A percentile compares a stretch with the other conserved stretches of the same genome.
These are phyloP conservation scores for Megaleporinus macrocephalus DNA, from an alignment of 2,113 vertebrate species.

Conservation along the genomic window DNA sequence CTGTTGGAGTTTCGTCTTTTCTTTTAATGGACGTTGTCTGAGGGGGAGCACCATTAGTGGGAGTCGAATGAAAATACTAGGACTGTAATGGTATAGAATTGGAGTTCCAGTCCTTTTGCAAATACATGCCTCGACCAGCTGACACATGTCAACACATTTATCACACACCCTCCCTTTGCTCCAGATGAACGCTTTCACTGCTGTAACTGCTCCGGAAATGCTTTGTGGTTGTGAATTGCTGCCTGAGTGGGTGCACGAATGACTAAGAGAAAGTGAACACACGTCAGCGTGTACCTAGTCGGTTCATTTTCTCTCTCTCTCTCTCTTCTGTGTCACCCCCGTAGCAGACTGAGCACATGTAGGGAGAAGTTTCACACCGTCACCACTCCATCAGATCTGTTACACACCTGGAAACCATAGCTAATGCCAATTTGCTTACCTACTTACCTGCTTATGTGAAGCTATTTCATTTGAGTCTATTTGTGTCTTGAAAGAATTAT, in stretches of 20 bases:
- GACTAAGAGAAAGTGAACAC: slow-evolving; percentile 29
- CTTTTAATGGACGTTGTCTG: slow-evolving; percentile 39
- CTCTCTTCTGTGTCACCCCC: background rate
- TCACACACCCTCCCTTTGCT: background rate
- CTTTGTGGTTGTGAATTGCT: slow-evolving; percentile 20
- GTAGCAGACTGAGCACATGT: slow-evolving; percentile 20
- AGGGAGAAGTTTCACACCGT: slow-evolving; percentile 17
- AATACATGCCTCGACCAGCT: background rate
- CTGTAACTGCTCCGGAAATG: background rate
- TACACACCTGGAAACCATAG: slow-evolving; percentile 31
- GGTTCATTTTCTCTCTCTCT: slow-evolving; percentile 34
- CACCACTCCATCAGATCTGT: slow-evolving; percentile 32
- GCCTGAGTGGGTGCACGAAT: slow-evolving; percentile 14
- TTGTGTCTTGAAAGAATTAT: background rate
- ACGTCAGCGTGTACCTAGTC: slow-evolving; percentile 6
- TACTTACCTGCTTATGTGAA: slow-evolving; percentile 48
- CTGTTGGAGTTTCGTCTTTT: slow-evolving; percentile 24
- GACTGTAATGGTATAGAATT: slow-evolving; percentile 24
- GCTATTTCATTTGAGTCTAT: background rate
- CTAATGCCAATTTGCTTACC: slow-evolving; percentile 10
- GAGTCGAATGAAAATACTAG: slow-evolving; percentile 18
- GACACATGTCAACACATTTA: slow-evolving; percentile 18
- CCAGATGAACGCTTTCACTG: background rate
- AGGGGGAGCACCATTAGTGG: slow-evolving; percentile 21
- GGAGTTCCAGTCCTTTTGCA: slow-evolving; percentile 11